Evolutionary conservation across 1,140 invertebrate species (phyloP).

Genomic region (Aphelinus atriplicis): DNA sequence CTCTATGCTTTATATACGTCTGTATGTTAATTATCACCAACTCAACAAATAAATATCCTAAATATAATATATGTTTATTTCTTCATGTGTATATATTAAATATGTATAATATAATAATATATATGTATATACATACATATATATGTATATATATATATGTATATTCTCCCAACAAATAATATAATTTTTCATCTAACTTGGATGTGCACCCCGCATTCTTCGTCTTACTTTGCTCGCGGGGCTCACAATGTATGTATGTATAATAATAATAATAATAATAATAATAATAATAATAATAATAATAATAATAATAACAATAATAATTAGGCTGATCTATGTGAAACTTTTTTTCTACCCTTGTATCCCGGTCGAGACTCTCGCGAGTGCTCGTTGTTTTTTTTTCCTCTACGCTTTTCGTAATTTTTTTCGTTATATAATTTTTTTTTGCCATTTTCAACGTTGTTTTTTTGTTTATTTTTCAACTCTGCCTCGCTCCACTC

Average conservation of each 20-base stretch:
- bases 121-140: too few species aligned
- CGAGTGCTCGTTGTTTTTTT: constrained; percentile 20
- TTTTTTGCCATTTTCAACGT: constrained; percentile 41
- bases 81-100: constrained; percentile 51
- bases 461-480: constrained; percentile 38
- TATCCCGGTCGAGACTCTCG: constrained; percentile 58
- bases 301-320: constrained; percentile 49
- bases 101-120: constrained; percentile 61
- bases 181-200: constrained; percentile 47
- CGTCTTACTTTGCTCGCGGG: constrained; percentile 42
- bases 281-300: constrained; percentile 34
- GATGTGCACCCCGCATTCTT: constrained; percentile 13
- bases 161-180: constrained; percentile 63
- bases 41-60: constrained; percentile 65
- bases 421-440: constrained; percentile 19
- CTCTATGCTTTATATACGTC: constrained; percentile 22
- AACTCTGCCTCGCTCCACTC: constrained; percentile 31
- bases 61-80: constrained; percentile 60
- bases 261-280: constrained; percentile 28
- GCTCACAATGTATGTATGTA: constrained; percentile 41
- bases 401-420: constrained; percentile 31
- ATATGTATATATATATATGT: too few species aligned
- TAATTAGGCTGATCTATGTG: constrained; percentile 61
- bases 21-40: constrained; percentile 51
- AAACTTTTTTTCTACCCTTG: constrained; percentile 61